Conservation (phyloP, 1,140 invertebrate genomes). For the Rhysida immarginata region DNA sequence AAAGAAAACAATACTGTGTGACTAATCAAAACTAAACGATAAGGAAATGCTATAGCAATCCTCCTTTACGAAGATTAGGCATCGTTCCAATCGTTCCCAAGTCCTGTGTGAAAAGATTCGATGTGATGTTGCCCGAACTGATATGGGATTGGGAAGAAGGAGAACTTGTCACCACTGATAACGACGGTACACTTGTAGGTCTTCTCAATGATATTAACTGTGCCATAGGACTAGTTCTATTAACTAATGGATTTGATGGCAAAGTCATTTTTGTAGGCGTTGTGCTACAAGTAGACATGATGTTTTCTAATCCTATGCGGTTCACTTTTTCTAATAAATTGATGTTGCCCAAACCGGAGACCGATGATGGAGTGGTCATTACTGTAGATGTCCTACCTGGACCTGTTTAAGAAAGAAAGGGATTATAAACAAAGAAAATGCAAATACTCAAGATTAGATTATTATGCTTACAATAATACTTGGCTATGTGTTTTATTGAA, state of each 20-base stretch:
- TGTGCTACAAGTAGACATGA: not conserved
- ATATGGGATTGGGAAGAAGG: not conserved
- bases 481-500: too few species aligned
- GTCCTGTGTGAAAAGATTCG: not conserved
- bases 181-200: not conserved
- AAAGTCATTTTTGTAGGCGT: not conserved
- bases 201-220: not conserved
- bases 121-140: not conserved
- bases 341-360: not conserved
- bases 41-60: too few species aligned
- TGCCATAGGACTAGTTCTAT: slow-evolving; percentile 2
- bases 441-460: too few species aligned
- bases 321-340: slow-evolving; percentile 5
- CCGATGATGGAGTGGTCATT: not conserved
- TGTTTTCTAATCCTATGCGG: slow-evolving; percentile 1
- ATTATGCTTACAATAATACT: too few species aligned
- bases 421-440: too few species aligned
- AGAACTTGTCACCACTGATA: not conserved
- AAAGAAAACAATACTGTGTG: too few species aligned
- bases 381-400: too few species aligned
- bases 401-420: too few species aligned
- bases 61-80: slow-evolving; percentile 1
- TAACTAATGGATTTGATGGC: not conserved
- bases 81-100: slow-evolving; percentile 3
- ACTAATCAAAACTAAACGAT: too few species aligned